These are phyloP conservation scores for Theretra japonica DNA, from an alignment of 2,888 invertebrate species.

Conservation along the genomic window DNA sequence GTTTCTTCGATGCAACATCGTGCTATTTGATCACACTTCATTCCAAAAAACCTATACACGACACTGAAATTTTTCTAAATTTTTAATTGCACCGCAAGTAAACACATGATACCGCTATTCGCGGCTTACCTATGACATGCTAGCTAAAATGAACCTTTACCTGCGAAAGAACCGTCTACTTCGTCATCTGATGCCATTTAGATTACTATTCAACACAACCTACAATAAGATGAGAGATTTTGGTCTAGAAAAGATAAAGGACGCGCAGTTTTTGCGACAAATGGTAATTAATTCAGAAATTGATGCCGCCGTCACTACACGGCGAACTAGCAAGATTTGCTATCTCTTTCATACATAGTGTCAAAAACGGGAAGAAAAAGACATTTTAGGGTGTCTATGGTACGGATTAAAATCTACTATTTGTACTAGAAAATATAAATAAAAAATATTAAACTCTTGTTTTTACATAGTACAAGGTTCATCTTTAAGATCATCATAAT, in stretches of 20 bases:
- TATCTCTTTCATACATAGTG: conserved; percentile 65
- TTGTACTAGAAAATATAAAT: no score
- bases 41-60: conserved; percentile 43
- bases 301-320: conserved; percentile 84
- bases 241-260: conserved; percentile 80
- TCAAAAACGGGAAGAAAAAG: conserved; percentile 55
- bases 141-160: conserved; percentile 87
- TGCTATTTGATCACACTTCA: conserved; percentile 42
- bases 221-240: conserved; percentile 69
- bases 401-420: conserved; percentile 33
- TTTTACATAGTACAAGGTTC: no score
- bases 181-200: conserved; percentile 95
- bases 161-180: conserved; percentile 93
- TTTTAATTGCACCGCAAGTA: conserved; percentile 86
- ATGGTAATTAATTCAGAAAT: conserved; percentile 85
- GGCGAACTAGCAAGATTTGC: conserved; percentile 68
- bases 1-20: conserved; percentile 46
- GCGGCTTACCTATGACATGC: conserved; percentile 85
- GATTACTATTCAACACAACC: conserved; percentile 72
- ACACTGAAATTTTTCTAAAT: conserved; percentile 71
- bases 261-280: conserved; percentile 85
- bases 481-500: no score
- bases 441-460: no score
- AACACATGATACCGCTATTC: conserved; percentile 86
- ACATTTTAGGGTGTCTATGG: conserved; percentile 50